Conservation (phyloP, 1,140 invertebrate species). For the Scaptodrosophila lebanonensis region DNA sequence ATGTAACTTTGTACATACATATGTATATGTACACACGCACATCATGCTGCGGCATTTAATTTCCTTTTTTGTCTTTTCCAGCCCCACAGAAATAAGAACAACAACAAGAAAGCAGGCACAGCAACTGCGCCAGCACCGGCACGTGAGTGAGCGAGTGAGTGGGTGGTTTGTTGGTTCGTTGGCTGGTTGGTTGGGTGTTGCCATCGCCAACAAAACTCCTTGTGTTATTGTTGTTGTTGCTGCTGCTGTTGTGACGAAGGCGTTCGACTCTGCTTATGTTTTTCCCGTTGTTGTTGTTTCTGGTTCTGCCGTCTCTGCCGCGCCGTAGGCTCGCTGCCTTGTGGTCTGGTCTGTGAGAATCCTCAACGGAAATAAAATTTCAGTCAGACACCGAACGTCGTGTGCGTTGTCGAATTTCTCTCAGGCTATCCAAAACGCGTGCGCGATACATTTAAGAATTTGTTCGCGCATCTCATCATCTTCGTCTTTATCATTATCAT, state of each 20-base stretch:
- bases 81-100: too few relatives aligned
- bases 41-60: constrained; percentile 31
- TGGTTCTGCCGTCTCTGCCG: constrained; percentile 4
- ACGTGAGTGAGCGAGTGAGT: too few relatives aligned
- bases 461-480: neutral
- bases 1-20: too few relatives aligned
- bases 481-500: too few relatives aligned
- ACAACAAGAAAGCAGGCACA: too few relatives aligned
- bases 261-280: constrained; percentile 14
- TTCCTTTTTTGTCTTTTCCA: constrained; percentile 20
- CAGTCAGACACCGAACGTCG: constrained; percentile 62
- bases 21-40: constrained; percentile 3
- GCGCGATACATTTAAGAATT: neutral
- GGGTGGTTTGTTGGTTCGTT: too few relatives aligned
- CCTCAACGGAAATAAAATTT: constrained; percentile 59
- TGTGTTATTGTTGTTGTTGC: constrained; percentile 53
- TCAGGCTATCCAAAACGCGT: constrained; percentile 13
- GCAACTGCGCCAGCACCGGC: too few relatives aligned
- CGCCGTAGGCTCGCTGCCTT: constrained; percentile 6
- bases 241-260: too few relatives aligned
- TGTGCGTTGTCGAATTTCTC: constrained; percentile 38
- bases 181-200: too few relatives aligned
- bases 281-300: neutral
- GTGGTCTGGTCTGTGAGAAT: constrained; percentile 38
- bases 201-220: too few relatives aligned